phyloP scores from a whole-genome alignment of 2,888 invertebrate species.

The Epirrita christyi region DNA sequence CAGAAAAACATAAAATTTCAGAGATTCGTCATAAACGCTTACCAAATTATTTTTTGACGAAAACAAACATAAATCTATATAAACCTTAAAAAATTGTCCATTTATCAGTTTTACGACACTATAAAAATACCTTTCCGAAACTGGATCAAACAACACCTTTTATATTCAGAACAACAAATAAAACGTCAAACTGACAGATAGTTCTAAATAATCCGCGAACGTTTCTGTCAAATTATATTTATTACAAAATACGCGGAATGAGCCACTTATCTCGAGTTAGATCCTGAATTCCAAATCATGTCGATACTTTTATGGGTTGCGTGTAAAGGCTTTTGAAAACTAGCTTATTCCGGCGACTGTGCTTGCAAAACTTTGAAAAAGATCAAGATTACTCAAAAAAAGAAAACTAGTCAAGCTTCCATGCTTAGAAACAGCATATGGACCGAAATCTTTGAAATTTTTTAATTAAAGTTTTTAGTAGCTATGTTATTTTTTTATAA shows the following conservation, averaged over 20 bases:
- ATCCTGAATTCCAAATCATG: constrained; percentile 37
- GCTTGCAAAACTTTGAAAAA: background rate
- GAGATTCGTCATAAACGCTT: no score
- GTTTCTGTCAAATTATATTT: constrained; percentile 21
- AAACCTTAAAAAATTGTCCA: background rate
- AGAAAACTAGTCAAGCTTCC: background rate
- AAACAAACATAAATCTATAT: no score
- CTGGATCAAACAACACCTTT: constrained; percentile 7
- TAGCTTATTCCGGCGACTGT: background rate
- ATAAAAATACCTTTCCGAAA: constrained; percentile 16
- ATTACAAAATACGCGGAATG: constrained; percentile 39
- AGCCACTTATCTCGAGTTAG: constrained; percentile 40
- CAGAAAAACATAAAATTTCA: no score
- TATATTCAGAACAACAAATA: constrained; percentile 20
- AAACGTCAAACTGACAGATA: constrained; percentile 34
- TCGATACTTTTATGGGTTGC: constrained; percentile 31
- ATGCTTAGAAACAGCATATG: no score
- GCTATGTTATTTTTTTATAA: no score
- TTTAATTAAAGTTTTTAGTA: no score
- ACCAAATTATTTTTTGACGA: no score
- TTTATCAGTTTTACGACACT: constrained; percentile 13
- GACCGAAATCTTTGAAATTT: no score
- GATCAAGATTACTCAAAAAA: background rate
- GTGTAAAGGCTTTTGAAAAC: constrained; percentile 13
- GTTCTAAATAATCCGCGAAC: background rate